These are phyloP conservation scores for Apis cerana DNA, from an alignment of 1,140 invertebrate genomes.

Conservation along the genomic window DNA sequence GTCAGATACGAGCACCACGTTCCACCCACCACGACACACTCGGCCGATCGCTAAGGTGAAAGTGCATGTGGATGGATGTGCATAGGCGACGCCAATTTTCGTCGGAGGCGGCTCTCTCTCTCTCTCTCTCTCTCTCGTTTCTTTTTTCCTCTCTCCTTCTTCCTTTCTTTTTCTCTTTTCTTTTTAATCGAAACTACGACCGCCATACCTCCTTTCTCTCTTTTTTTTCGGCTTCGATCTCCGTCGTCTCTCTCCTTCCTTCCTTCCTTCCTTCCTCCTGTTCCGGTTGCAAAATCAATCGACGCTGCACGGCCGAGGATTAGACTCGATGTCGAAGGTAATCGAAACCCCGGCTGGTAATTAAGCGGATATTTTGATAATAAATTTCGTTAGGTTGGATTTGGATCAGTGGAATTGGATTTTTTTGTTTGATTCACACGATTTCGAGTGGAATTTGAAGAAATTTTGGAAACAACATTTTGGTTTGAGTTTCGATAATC, in stretches of 20 bases:
- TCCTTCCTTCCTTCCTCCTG: too few relatives aligned
- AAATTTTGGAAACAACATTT: too few relatives aligned
- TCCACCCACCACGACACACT: constrained; percentile 34
- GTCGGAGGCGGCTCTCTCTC: background rate
- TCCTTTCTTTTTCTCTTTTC: background rate
- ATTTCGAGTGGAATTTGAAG: too few relatives aligned
- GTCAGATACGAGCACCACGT: constrained; percentile 21
- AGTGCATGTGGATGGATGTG: constrained; percentile 63
- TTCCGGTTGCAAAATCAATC: background rate
- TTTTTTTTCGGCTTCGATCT: too few relatives aligned
- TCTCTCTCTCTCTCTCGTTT: fast-evolving
- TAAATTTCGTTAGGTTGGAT: too few relatives aligned
- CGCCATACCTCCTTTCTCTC: too few relatives aligned
- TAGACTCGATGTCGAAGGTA: constrained; percentile 13
- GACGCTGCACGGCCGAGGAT: background rate
- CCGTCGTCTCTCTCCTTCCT: background rate
- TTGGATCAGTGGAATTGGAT: too few relatives aligned
- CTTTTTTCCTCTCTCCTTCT: background rate
- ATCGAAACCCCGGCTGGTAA: background rate
- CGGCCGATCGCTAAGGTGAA: constrained; percentile 40
- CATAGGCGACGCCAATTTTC: constrained; percentile 31
- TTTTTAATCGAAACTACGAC: background rate
- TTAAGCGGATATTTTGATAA: too few relatives aligned
- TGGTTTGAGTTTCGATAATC: too few relatives aligned
- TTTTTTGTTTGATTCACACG: too few relatives aligned